phyloP scores from a whole-genome alignment of 2,113 vertebrate species.

The Sprattus sprattus region DNA sequence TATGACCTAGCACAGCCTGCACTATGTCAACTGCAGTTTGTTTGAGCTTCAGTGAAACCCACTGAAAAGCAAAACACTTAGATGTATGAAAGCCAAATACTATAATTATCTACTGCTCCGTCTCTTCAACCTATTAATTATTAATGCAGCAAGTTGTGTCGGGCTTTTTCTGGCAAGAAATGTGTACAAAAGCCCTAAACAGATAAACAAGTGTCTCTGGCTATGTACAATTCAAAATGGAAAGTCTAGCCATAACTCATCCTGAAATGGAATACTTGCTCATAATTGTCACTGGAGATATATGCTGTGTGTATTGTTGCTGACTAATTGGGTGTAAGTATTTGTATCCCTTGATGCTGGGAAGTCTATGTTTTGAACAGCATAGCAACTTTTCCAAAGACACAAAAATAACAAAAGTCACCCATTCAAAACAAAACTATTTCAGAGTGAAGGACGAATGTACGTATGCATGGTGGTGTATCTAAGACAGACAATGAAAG shows the following conservation, averaged over 20 bases:
- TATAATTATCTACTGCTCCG: slow-evolving; percentile 24
- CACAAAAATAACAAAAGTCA: background rate
- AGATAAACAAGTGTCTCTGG: slow-evolving; percentile 20
- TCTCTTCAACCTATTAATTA: slow-evolving; percentile 14
- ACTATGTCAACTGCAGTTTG: slow-evolving; percentile 23
- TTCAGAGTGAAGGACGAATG: background rate
- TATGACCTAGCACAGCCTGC: background rate
- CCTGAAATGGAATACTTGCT: background rate
- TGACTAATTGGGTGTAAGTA: background rate
- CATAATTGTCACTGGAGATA: background rate
- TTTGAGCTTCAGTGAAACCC: slow-evolving; percentile 10
- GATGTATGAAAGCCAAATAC: slow-evolving; percentile 24
- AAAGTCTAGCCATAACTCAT: background rate
- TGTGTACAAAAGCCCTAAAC: slow-evolving; percentile 16
- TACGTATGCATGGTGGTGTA: background rate
- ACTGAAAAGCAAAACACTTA: slow-evolving; percentile 5
- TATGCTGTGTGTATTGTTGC: background rate
- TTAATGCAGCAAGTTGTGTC: background rate
- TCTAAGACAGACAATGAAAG: background rate
- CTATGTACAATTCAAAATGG: background rate
- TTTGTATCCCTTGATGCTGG: background rate
- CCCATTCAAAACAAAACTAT: background rate
- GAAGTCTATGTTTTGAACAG: background rate
- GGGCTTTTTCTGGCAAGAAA: slow-evolving; percentile 1
- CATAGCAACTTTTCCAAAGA: background rate